Conservation (phyloP, 2,888 invertebrate genomes). For the Drosophila lacicola region DNA sequence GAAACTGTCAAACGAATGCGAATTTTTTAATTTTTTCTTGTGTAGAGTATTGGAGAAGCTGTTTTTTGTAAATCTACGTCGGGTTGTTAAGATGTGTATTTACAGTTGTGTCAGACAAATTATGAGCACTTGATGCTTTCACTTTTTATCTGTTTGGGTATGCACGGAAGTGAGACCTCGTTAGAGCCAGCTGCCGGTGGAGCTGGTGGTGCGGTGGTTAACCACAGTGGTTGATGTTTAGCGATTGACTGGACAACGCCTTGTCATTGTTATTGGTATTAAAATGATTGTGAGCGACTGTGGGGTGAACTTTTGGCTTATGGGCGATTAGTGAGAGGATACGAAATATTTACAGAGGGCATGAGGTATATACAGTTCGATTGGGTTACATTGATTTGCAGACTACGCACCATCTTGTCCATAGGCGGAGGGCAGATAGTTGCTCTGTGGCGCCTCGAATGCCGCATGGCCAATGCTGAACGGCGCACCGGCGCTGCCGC, state of each 20-base stretch:
- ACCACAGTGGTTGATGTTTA: conserved; percentile 8
- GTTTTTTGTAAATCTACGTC: conserved; percentile 2
- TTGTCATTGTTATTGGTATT: conserved; percentile 34
- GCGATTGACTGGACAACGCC: conserved; percentile 19
- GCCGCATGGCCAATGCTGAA: conserved; percentile 82
- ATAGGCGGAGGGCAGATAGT: conserved; percentile 82
- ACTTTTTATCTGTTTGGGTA: conserved; percentile 58
- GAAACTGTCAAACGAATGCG: too few relatives aligned
- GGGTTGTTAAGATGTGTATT: conserved; percentile 47
- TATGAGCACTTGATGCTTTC: conserved; percentile 68
- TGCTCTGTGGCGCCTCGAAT: conserved; percentile 83
- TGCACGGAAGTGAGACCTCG: conserved; percentile 55
- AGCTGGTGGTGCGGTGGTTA: conserved; percentile 5
- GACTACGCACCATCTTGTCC: conserved; percentile 84
- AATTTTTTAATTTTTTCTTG: not conserved
- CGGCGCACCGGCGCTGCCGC: conserved; percentile 80
- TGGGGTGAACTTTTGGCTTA: conserved; percentile 2
- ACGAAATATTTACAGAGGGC: conserved; percentile 31
- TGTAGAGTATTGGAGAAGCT: not conserved
- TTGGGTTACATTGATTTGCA: not conserved
- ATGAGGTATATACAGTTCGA: conserved; percentile 6
- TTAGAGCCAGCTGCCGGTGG: conserved; percentile 23
- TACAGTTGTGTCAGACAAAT: conserved; percentile 53
- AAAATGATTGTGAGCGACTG: conserved; percentile 25
- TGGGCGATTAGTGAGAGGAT: conserved; percentile 24